phyloP scores from a whole-genome alignment of 2,113 vertebrate species.

The Clarias macrocephalus region DNA sequence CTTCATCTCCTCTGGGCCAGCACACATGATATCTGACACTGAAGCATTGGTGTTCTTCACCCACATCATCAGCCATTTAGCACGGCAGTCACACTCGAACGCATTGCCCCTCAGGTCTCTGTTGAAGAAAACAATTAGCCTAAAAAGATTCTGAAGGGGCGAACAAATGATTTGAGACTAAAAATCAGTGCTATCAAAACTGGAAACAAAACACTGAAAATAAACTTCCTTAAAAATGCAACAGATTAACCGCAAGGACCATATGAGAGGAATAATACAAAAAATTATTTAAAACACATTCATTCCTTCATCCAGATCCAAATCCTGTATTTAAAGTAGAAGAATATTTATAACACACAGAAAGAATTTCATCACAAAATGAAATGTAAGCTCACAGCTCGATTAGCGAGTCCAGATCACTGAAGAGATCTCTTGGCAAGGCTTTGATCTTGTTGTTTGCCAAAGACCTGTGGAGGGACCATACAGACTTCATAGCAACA shows the following conservation, averaged over 20 bases:
- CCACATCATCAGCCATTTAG: constrained; percentile 97
- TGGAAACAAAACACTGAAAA: neutral
- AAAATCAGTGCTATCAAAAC: neutral
- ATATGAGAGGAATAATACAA: neutral
- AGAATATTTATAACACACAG: neutral
- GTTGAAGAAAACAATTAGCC: neutral
- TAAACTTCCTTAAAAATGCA: neutral
- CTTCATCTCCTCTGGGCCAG: constrained; percentile 89
- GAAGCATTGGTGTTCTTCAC: constrained; percentile 96
- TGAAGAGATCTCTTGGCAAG: constrained; percentile 90
- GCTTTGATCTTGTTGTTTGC: constrained; percentile 94
- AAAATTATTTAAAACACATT: too few relatives aligned
- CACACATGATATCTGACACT: constrained; percentile 90
- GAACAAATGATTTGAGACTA: neutral
- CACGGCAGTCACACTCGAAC: constrained; percentile 95
- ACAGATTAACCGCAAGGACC: neutral
- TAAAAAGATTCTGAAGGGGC: neutral
- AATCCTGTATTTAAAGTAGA: neutral
- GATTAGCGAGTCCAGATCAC: constrained; percentile 92
- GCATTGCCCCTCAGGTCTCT: constrained; percentile 96
- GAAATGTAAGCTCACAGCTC: constrained; percentile 84
- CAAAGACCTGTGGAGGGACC: constrained; percentile 82
- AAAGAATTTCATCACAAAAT: constrained; percentile 3
- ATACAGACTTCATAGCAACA: constrained; percentile 45
- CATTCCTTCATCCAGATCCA: neutral